These are phyloP conservation scores for Syngnathus floridae DNA, from an alignment of 2,113 vertebrate genomes.

Conservation along the genomic window DNA sequence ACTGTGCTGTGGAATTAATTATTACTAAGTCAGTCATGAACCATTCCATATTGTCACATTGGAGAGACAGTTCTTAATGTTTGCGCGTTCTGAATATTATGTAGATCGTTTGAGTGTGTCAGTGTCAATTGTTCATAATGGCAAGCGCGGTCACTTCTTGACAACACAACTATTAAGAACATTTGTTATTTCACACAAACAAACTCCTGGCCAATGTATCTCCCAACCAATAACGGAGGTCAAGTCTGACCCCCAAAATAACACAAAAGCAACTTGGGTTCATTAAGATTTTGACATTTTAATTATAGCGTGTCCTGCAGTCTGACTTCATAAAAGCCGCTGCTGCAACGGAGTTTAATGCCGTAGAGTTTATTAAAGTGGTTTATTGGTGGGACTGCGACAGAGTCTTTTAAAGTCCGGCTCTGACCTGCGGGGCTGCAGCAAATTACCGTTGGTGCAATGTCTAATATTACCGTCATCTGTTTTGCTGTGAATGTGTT, in stretches of 20 bases:
- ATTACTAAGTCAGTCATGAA: not conserved
- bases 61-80: not conserved
- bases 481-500: constrained; percentile 40
- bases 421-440: constrained; percentile 38
- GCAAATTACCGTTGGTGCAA: constrained; percentile 46
- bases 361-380: constrained; percentile 54
- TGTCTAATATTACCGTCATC: constrained; percentile 51
- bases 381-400: constrained; percentile 49
- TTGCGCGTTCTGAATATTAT: not conserved
- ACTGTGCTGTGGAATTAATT: not conserved
- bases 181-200: constrained; percentile 5
- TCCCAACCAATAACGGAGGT: constrained; percentile 17
- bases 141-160: not conserved
- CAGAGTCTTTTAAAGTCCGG: constrained; percentile 36
- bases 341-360: constrained; percentile 43
- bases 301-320: constrained; percentile 47
- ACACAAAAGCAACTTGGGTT: constrained; percentile 40
- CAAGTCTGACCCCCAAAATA: constrained; percentile 25
- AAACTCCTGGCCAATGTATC: constrained; percentile 17
- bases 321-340: constrained; percentile 49
- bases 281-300: constrained; percentile 55
- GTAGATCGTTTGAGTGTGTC: not conserved
- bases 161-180: not conserved
- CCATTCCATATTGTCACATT: not conserved
- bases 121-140: not conserved